Evolutionary conservation across 2,888 invertebrate species (phyloP), one percentile per base, ranked within the genome.

Genomic region (Phengaris alcon): DNA sequence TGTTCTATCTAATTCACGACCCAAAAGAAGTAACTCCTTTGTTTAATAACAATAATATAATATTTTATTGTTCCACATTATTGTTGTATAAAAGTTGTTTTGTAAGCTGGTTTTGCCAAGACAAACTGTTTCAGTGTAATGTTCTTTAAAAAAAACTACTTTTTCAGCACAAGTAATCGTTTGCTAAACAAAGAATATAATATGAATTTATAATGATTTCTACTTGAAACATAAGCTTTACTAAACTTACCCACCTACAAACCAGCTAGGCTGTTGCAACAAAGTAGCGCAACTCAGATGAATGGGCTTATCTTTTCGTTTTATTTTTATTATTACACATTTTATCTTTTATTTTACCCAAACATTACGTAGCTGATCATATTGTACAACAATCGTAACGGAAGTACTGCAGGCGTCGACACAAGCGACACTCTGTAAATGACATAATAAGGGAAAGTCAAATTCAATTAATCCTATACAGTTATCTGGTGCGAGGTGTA

Each of bases 1-100:
- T 76, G 75, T 75, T 69, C 69, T 73, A 74, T 73, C 73, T 76
- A 75, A 76, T 73, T 76, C 69, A 75, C 75, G 76, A 22, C 68
- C 48, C 22, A 76, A 75, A 75, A 55, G 75, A 75, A 70, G 70
- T 75, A 57, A 55, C 15, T 15, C 55, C 70, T 75, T 75, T 75
- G 75, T 75, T 75, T 75, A 70, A 75, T 57, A 69, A 75, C 75
- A 75, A 52, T 70, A 70, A n/a, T 69, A 48, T n/a, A 35, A 35
- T 48, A 15, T 69, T 69, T 48, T 48, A 69, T 69, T 69, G n/a
- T 9, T 69, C 1, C 48, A 8, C 0, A 6, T 48, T 68, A 44
- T 48, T n/a, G 0, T 48, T 4, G 35, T 35, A 3, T 48, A 9
- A n/a, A 69, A 69, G n/a, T 35, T 3, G 48, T 22, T 59, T 59